A percentile compares a stretch with the other conserved stretches of the same genome.
Conservation (phyloP, 1,140 invertebrate genomes). For the Mylabris phalerata region DNA sequence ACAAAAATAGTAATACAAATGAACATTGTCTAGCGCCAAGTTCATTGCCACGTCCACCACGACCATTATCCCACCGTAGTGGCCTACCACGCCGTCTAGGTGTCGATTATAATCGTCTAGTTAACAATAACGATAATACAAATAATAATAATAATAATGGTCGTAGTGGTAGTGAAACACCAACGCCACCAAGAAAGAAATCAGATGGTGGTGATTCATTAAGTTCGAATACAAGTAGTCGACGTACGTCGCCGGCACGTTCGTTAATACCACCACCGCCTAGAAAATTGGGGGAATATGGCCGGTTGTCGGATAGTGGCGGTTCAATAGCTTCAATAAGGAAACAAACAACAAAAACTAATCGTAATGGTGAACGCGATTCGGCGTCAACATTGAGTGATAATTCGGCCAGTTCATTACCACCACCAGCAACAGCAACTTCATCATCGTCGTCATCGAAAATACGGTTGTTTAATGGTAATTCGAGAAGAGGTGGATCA, state of each 20-base stretch:
- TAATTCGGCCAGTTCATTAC: constrained; percentile 50
- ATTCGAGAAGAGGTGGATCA: constrained; percentile 47
- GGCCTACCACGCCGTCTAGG: constrained; percentile 47
- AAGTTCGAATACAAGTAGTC: constrained; percentile 40
- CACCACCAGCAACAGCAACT: constrained; percentile 47
- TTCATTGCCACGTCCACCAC: constrained; percentile 57
- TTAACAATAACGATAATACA: constrained; percentile 15
- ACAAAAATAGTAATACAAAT: background rate
- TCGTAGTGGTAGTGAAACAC: constrained; percentile 14
- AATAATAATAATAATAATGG: no score
- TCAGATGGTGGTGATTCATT: constrained; percentile 36
- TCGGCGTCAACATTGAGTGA: constrained; percentile 51
- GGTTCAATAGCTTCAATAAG: constrained; percentile 39
- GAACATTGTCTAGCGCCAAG: constrained; percentile 54
- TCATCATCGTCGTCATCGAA: constrained; percentile 51
- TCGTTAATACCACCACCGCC: constrained; percentile 53
- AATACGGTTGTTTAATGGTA: constrained; percentile 47
- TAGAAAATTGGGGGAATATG: constrained; percentile 51
- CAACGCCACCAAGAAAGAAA: constrained; percentile 34
- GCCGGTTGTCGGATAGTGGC: constrained; percentile 50
- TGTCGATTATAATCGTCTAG: constrained; percentile 48
- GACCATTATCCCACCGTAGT: constrained; percentile 51
- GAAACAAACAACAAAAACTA: constrained; percentile 39
- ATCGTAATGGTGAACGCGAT: constrained; percentile 45
- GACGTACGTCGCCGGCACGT: constrained; percentile 48